phyloP scores from a whole-genome alignment of 2,797 vertebrate species.

The Acanthiza pusilla region DNA sequence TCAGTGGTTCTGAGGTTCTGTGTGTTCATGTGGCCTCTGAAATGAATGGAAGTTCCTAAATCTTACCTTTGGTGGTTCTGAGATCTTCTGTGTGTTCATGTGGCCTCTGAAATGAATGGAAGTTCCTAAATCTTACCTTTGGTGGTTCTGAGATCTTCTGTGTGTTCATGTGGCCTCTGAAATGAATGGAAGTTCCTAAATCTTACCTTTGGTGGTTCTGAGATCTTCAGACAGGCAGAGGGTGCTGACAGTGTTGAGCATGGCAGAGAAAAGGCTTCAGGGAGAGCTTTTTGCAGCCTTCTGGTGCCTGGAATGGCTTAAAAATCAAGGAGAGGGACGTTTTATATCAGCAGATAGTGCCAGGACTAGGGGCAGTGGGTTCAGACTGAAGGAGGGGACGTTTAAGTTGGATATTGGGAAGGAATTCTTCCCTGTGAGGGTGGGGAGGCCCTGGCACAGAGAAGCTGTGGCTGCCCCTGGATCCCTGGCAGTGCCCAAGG shows the following conservation, averaged over 20 bases:
- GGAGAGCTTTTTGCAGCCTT: neutral
- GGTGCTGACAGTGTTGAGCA: too few relatives aligned
- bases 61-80: neutral
- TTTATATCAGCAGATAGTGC: too few relatives aligned
- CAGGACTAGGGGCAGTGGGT: neutral
- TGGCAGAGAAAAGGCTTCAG: neutral
- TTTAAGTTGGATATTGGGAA: neutral
- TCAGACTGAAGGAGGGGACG: neutral
- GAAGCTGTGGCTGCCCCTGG: neutral
- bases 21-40: neutral
- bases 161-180: neutral
- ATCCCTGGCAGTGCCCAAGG: neutral
- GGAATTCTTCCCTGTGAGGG: fast-evolving
- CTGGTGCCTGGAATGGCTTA: neutral
- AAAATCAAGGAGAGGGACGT: neutral
- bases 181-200: neutral
- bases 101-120: neutral
- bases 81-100: neutral
- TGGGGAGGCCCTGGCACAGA: fast-evolving
- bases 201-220: neutral
- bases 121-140: neutral
- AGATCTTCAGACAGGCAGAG: neutral
- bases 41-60: neutral
- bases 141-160: neutral
- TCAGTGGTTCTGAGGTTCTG: neutral